Percentiles rank a stretch among this genome's conserved stretches.
These are phyloP conservation scores for Dipodomys spectabilis DNA, from an alignment of 2,113 vertebrate species.

Conservation along the genomic window DNA sequence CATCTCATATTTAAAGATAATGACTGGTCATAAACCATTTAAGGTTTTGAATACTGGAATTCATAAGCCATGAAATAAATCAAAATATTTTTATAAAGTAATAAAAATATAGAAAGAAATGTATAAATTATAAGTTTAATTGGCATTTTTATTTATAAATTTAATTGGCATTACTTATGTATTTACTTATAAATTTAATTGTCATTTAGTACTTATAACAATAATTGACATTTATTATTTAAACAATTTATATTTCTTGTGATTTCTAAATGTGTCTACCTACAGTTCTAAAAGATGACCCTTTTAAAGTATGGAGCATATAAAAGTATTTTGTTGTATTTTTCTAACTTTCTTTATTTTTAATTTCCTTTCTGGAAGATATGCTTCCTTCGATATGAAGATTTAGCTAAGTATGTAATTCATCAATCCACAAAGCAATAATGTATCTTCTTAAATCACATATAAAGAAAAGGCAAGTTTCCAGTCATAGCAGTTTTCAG, in stretches of 20 bases:
- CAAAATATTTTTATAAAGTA: background rate
- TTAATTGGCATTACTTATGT: no score
- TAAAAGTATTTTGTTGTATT: background rate
- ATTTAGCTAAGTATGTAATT: background rate
- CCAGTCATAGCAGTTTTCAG: background rate
- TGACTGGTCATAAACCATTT: no score
- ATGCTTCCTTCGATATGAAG: background rate
- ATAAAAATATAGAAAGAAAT: background rate
- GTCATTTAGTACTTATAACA: no score
- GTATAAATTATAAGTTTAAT: background rate
- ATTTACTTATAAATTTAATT: no score
- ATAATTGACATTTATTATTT: no score
- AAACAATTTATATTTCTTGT: no score
- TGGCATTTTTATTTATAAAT: background rate
- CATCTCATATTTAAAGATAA: no score
- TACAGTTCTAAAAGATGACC: background rate
- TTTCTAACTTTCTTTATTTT: background rate
- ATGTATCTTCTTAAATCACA: background rate
- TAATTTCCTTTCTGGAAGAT: background rate
- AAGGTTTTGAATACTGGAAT: no score
- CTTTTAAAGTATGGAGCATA: background rate
- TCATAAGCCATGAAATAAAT: no score
- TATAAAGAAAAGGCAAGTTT: background rate
- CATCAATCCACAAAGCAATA: background rate
- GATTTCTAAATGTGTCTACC: no score